Evolutionary conservation across 2,888 invertebrate genomes (phyloP), one percentile per base, ranked within the genome.

Genomic region (Branchinecta sandiegonensis): DNA sequence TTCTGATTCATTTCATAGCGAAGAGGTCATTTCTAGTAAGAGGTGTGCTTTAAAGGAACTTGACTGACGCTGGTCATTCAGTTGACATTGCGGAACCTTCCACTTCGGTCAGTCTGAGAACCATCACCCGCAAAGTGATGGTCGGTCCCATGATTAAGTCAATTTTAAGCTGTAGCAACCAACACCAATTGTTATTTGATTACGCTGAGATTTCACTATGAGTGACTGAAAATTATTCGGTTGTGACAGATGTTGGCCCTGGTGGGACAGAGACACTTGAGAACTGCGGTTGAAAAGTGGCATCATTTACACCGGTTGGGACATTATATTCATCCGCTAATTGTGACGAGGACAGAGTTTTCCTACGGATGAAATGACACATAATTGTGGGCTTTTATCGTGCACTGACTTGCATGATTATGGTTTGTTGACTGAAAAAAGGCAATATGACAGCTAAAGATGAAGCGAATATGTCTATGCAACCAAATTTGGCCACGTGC

Each of bases 201-300:
- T 56, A 56, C 9, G 56, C 56, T 56, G 56, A 56, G 56, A 56
- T 56, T 56, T 56, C 17, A 14, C 56, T 56, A 8, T 56, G 56
- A 56, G 17, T 56, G 56, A 56, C 8, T 56, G 17, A 56, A 56
- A 8, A 56, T 56, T 8, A 56, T 56, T 56, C 56, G 17, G 17
- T 56, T 14, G n/a, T n/a, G 17, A n/a, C n/a, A 17, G 17, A 14
- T n/a, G n/a, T 56, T 56, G 56, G 56, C n/a, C 56, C 14, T 56
- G n/a, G 10, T 56, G 11, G 56, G 56, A 56, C 56, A 56, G 14
- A 56, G 56, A 14, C 37, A 37, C 37, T 37, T 17, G 17, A 56
- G 56, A 56, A 56, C 17, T 56, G 56, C 56, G 56, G 56, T 56
- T 56, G 56, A 56, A 56, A 56, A 56, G 56, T 56, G 56, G 56